Base-by-base conservation (phyloP, 2,113 vertebrate species). In the Serilophus lunatus region DNA sequence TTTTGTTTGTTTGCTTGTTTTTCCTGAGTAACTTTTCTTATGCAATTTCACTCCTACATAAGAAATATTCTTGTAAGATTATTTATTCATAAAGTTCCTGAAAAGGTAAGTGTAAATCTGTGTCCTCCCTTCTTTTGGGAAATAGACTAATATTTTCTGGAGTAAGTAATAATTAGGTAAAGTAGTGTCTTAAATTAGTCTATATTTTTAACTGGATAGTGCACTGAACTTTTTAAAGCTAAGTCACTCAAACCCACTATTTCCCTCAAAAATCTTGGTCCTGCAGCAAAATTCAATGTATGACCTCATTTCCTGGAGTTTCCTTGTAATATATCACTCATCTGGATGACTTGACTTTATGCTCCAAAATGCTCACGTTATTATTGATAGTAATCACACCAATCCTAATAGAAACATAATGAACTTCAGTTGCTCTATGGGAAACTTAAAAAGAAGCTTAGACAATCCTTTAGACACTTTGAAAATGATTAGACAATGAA, bases 1-100 rank as follows among this genome's bases (percentile, higher is more conserved):
- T 31, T 74, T 86, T 60, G 19, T 66, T 90, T 90, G 36, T 50
- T 88, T 71, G 31, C 49, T 92, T 76, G n/a, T 24, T 83, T 51
- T 71, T 82, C 50, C 47, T 80, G 36, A 92, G 54, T 86, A 86
- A 89, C 80, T 63, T 3, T 74, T 85, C 66, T 69, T 42, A 72
- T 17, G 28, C 49, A 57, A 50, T 77, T 88, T 85, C 38, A 70
- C 35, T 80, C 63, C 76, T 83, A 44, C 63, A 24, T 29, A 72
- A 77, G 25, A 91, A 90, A 90, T 82, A 94, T 93, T 97, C 83
- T 92, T 95, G 49, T 45, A 92, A 93, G 54, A 31, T 68, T 72
- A 87, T 96, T 90, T 97, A 96, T 95, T 94, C 76, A 83, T 80
- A 91, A 91, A 94, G 68, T 40, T 96, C 92, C 70, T 94, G 86